Evolutionary conservation across 2,797 vertebrate species (phyloP).

Genomic region (Triplophysa bombifrons): DNA sequence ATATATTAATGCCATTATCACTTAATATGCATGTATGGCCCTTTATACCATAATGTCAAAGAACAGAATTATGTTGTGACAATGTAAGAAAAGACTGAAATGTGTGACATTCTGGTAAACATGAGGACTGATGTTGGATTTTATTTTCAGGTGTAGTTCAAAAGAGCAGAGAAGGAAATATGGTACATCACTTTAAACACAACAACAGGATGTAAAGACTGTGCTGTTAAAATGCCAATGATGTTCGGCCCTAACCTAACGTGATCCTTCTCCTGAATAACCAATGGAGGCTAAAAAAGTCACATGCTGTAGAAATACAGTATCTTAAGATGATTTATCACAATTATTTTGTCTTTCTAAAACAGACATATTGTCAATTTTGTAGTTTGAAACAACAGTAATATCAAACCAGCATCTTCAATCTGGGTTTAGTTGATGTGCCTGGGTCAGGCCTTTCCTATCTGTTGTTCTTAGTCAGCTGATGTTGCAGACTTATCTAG

Average conservation of each 20-base stretch:
- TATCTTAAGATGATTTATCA: too few species aligned
- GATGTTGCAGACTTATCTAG: background rate
- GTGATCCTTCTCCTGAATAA: background rate
- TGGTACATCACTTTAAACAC: background rate
- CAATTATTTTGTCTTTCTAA: background rate
- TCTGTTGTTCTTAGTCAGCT: background rate
- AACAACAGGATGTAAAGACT: background rate
- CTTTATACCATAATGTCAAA: slow-evolving; percentile 38
- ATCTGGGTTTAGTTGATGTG: background rate
- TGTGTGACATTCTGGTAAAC: background rate
- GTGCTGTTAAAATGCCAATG: background rate
- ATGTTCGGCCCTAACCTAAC: background rate
- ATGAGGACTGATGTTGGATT: background rate
- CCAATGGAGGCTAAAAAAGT: background rate
- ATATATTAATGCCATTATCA: slow-evolving; percentile 57
- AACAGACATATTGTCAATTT: background rate
- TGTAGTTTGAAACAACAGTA: background rate
- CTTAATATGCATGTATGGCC: slow-evolving; percentile 25
- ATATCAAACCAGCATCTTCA: background rate
- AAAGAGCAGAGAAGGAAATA: slow-evolving; percentile 3
- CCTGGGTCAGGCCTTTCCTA: background rate
- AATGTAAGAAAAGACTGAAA: background rate
- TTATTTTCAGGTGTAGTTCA: background rate
- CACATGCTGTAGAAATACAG: background rate
- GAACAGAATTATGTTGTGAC: background rate